Evolutionary conservation across 64 coral and sea anemone species (phyloP).

Genomic region (Actinia tenebrosa): DNA sequence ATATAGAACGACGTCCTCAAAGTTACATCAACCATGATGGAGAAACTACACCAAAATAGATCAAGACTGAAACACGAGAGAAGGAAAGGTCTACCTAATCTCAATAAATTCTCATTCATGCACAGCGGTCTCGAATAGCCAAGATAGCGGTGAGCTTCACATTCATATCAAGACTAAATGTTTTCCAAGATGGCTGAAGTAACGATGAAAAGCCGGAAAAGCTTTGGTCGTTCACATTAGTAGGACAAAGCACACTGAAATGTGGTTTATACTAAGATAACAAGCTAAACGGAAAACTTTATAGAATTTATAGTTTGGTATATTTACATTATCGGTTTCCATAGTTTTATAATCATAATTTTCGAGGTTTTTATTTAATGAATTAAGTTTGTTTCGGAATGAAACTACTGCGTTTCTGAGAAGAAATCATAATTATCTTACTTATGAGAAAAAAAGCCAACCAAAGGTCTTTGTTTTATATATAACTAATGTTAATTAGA

Average conservation of each 20-base stretch:
- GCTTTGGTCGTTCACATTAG: not conserved
- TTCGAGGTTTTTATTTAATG: no score
- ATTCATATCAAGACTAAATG: not conserved
- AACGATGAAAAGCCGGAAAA: not conserved
- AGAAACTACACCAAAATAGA: no score
- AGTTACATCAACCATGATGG: no score
- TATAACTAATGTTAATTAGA: no score
- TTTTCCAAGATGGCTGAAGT: not conserved
- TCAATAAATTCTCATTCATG: not conserved
- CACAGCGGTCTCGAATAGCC: not conserved
- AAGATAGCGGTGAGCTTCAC: no score
- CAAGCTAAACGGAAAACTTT: not conserved
- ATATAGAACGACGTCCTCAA: no score
- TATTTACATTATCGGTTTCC: not conserved
- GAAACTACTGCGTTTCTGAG: not conserved
- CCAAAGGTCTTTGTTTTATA: not conserved
- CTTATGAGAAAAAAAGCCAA: conserved; percentile 4
- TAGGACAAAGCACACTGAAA: not conserved
- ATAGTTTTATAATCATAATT: not conserved
- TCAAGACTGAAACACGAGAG: no score
- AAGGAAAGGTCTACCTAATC: no score
- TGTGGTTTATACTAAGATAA: not conserved
- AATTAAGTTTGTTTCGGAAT: not conserved
- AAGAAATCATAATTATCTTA: not conserved
- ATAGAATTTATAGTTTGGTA: not conserved